Conservation (phyloP, 2,113 vertebrate species). For the Dolichallabes microphthalmus region DNA sequence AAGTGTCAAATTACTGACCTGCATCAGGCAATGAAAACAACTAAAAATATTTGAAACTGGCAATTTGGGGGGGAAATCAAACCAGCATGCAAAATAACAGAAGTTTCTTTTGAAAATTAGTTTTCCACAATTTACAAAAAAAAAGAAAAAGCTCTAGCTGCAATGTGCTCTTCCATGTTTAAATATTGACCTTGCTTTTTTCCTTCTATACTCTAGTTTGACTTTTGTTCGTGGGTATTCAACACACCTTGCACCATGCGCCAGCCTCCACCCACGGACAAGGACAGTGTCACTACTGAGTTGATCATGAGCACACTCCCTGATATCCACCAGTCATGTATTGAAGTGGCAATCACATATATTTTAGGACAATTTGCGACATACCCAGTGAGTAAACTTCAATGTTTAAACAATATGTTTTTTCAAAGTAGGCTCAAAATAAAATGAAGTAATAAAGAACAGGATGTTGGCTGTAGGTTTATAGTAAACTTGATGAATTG, state of each 20-base stretch:
- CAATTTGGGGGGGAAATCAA: not conserved
- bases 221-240: constrained; percentile 76
- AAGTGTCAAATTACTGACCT: not conserved
- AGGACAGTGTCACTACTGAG: constrained; percentile 73
- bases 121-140: not conserved
- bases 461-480: not conserved
- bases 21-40: no score
- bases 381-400: constrained; percentile 65
- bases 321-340: constrained; percentile 73
- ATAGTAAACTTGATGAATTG: not conserved
- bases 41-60: no score
- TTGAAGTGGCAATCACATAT: constrained; percentile 77
- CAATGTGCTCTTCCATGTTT: not conserved
- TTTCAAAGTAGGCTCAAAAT: not conserved
- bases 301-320: constrained; percentile 76
- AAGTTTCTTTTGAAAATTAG: not conserved
- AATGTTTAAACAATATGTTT: not conserved
- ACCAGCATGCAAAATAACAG: not conserved
- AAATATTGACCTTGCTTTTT: not conserved
- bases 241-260: constrained; percentile 78
- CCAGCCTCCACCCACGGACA: constrained; percentile 73
- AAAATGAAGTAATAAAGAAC: not conserved
- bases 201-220: constrained; percentile 63
- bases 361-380: constrained; percentile 69
- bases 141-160: no score